Percentiles rank a stretch among this genome's conserved stretches.
Conservation (phyloP, 2,888 invertebrate species). For the Apamea anceps region DNA sequence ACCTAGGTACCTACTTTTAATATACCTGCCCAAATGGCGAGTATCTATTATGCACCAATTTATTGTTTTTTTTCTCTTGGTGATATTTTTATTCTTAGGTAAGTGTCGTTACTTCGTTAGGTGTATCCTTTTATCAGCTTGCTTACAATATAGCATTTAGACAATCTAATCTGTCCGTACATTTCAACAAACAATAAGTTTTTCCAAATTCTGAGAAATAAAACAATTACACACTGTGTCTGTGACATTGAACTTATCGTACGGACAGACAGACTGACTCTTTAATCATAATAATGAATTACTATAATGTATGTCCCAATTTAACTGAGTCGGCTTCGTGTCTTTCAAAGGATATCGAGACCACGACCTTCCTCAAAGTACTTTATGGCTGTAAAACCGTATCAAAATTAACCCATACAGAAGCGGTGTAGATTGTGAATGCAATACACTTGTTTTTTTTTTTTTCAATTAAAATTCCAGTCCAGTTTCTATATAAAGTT, state of each 20-base stretch:
- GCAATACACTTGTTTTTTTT: neutral
- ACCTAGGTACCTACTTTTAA: neutral
- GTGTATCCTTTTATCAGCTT: neutral
- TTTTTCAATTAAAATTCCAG: conserved; percentile 32
- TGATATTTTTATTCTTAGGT: neutral
- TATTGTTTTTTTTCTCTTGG: neutral
- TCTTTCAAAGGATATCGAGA: conserved; percentile 30
- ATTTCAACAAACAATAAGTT: conserved; percentile 36
- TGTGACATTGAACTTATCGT: conserved; percentile 54
- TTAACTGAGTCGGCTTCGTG: neutral
- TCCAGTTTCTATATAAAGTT: conserved; percentile 18
- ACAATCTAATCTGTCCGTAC: conserved; percentile 44
- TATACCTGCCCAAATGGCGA: neutral
- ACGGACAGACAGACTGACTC: conserved; percentile 31
- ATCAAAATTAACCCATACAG: conserved; percentile 10
- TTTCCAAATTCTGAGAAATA: conserved; percentile 50
- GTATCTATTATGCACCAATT: neutral
- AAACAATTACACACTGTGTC: conserved; percentile 52
- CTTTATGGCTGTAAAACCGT: neutral
- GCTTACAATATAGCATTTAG: conserved; percentile 22
- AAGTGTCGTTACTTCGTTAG: neutral
- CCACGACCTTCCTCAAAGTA: neutral
- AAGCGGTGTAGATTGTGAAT: neutral
- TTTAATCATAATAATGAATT: conserved; percentile 10
- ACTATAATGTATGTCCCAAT: neutral